Base-by-base conservation (phyloP, 1,140 invertebrate species). In the Drosophila mauritiana region DNA sequence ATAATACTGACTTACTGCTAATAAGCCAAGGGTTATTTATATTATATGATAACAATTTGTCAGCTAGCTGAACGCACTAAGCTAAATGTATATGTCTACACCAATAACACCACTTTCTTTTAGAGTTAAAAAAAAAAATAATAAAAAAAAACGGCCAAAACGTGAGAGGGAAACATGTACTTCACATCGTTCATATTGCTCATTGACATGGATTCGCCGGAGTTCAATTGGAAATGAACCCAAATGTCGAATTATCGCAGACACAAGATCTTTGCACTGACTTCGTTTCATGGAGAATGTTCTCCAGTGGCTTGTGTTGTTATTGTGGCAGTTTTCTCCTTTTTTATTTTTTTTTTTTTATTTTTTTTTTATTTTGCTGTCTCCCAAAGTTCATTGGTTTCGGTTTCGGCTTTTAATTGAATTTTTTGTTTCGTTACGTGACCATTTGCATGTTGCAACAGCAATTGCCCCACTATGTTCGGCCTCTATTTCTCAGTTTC, bases 161-260 rank as follows among this genome's bases (percentile, higher is more conserved):
- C 57, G 63, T 63, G 63, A 67, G 58, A 51, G 64, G 36, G 58
- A 67, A 67, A 64, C 37, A 22, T 22, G 20, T 22, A 51, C 37
- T 63, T 25, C 17, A 63, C 17, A 42, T 42, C 22, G 22, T 58
- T 15, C 48, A 63, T 58, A 72, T 36, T 59, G 55, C 56, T 68
- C 49, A 67, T 67, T 68, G 64, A 68, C 64, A 68, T 68, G 64
- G 59, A 68, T 68, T 68, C 64, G 31, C 39, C 52, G n/a, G 46
- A 64, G 64, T 68, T 68, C 59, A 68, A 68, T 68, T 68, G 64
- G 64, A 52, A 68, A 37, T 64, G 64, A 68, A 64, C 64, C 51
- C 52, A 68, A 64, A 64, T 68, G 64, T 68, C 64, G 64, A 68
- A 51, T 64, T 68, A 68, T 68, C 64, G 46, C 46, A 43, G 46